Percentiles rank a stretch among this genome's conserved stretches.
These are phyloP conservation scores for Amiota mariae DNA, from an alignment of 2,888 invertebrate genomes.

Conservation along the genomic window DNA sequence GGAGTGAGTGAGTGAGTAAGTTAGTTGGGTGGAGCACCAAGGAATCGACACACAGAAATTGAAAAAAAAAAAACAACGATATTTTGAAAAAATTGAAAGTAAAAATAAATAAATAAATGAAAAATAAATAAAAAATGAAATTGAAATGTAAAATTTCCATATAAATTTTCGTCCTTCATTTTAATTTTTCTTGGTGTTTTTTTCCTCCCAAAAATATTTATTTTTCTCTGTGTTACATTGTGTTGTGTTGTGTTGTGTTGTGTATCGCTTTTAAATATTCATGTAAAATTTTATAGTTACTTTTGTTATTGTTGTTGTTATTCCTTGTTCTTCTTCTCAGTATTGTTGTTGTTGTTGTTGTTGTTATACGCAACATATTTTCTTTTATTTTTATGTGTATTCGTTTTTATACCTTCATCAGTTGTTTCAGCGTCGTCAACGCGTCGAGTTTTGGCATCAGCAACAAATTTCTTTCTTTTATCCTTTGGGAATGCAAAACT, in stretches of 20 bases:
- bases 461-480: neutral
- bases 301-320: slow-evolving; percentile 6
- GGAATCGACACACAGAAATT: too few relatives aligned
- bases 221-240: neutral
- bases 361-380: slow-evolving; percentile 1
- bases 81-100: slow-evolving; percentile 23
- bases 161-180: slow-evolving; percentile 16
- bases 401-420: too few relatives aligned
- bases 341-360: neutral
- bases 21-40: neutral
- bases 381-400: neutral
- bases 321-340: neutral
- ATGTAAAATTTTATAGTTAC: slow-evolving; percentile 45
- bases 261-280: slow-evolving; percentile 56
- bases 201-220: neutral
- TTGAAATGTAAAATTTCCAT: slow-evolving; percentile 59
- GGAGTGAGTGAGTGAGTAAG: neutral
- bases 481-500: slow-evolving; percentile 4
- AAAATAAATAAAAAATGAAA: slow-evolving; percentile 48
- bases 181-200: neutral
- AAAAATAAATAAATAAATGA: slow-evolving; percentile 32
- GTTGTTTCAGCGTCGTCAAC: too few relatives aligned
- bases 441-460: too few relatives aligned
- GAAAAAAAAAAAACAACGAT: neutral
- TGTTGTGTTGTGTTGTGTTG: slow-evolving; percentile 39